Base-by-base conservation (phyloP, 2,113 vertebrate genomes). In the Passer domesticus region DNA sequence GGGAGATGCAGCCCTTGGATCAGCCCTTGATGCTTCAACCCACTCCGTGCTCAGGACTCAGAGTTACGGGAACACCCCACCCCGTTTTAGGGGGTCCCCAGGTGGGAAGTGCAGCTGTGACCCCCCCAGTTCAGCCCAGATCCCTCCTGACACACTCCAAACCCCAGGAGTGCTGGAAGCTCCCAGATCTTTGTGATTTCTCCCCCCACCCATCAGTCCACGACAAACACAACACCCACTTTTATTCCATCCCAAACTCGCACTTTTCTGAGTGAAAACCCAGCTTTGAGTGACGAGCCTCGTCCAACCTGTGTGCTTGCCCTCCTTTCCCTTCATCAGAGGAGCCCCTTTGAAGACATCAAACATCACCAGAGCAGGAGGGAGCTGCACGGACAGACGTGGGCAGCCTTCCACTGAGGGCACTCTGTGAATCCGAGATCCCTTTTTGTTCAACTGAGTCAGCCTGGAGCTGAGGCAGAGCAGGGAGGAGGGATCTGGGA, bases 301-400 rank as follows among this genome's bases (percentile, higher is more conserved):
- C 8, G 0, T 63, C 68, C 83, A 83, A 72, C 59, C 90, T 70
- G 84, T 70, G 84, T 0, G 0, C 92, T 37, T 20, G 60, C 27
- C 89, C 76, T 88, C 92, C 44, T 83, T 56, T 84, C 89, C 89
- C 80, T 2, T 0, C 27, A 4, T 19, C 64, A 90, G 83, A 93
- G 75, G 70, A 90, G 81, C 49, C 91, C 41, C 67, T 94, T 79
- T 94, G 93, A 66, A 73, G 87, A 66, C 74, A 80, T 80, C 87
- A 69, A 76, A 89, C 4, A 11, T 7, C 80, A 11, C 4, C 49
- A 0, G 44, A 49, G 78, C 0, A 2, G 81, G 93, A 53, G 64
- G 81, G 74, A 79, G 68, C 63, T 15, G 37, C 68, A 28, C 23
- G 12, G 24, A 70, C 72, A 63, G 78, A 19, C 23, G 7, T 7